phyloP scores from a whole-genome alignment of 2,113 vertebrate genomes.

The Cebidichthys violaceus region DNA sequence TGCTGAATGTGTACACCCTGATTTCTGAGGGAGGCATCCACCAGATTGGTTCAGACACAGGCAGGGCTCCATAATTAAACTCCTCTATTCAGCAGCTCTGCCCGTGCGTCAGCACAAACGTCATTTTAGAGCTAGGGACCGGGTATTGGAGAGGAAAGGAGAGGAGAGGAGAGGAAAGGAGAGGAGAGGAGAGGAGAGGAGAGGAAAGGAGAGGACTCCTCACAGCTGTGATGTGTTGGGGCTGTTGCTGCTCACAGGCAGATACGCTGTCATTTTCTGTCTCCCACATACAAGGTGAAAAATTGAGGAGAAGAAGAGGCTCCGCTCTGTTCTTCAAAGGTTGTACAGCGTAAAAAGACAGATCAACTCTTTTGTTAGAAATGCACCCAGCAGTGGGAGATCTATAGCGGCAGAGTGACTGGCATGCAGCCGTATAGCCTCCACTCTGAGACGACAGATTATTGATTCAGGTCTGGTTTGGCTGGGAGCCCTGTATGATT shows the following conservation, averaged over 20 bases:
- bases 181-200: conserved; percentile 22
- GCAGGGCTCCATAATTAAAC: conserved; percentile 70
- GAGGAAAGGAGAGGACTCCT: conserved; percentile 25
- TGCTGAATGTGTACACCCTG: conserved; percentile 17
- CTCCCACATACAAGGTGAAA: conserved; percentile 56
- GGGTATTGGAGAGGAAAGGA: conserved; percentile 34
- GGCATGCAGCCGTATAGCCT: conserved; percentile 38
- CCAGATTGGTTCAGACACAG: conserved; percentile 67
- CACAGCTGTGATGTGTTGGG: conserved; percentile 21
- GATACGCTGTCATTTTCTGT: conserved; percentile 47
- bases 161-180: neutral
- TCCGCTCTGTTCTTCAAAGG: conserved; percentile 17
- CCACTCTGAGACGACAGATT: conserved; percentile 57
- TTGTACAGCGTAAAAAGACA: conserved; percentile 10
- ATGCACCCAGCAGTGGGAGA: conserved; percentile 31
- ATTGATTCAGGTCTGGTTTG: conserved; percentile 68
- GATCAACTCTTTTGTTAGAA: conserved; percentile 36
- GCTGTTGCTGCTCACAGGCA: conserved; percentile 48
- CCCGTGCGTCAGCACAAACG: conserved; percentile 76
- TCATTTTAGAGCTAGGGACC: conserved; percentile 70
- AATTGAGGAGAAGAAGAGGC: neutral
- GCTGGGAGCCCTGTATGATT: conserved; percentile 58
- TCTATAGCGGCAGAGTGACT: conserved; percentile 37
- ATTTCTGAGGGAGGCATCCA: conserved; percentile 57
- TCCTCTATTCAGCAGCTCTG: conserved; percentile 72